These are phyloP conservation scores for Diplodus sargus DNA, from an alignment of 2,797 vertebrate species.

Conservation along the genomic window DNA sequence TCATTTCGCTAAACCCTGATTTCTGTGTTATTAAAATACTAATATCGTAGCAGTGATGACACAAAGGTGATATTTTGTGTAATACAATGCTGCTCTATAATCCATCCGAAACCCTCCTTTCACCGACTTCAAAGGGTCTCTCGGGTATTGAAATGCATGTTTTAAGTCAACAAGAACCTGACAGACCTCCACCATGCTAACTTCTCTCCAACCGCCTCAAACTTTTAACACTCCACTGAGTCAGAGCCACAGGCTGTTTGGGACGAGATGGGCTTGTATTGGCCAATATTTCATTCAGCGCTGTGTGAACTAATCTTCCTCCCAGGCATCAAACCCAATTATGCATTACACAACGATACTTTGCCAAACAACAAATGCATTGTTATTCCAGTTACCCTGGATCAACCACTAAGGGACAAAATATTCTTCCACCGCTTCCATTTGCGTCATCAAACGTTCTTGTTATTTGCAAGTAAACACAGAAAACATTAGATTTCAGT, in stretches of 20 bases:
- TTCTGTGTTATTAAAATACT: not conserved
- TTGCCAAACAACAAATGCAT: constrained; percentile 35
- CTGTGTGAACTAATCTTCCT: constrained; percentile 48
- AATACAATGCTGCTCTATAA: not conserved
- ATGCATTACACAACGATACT: constrained; percentile 51
- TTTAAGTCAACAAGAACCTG: not conserved
- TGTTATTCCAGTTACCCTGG: constrained; percentile 25
- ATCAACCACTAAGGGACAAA: constrained; percentile 13
- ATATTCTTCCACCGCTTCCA: not conserved
- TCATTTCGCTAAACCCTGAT: not conserved
- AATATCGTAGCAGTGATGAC: not conserved
- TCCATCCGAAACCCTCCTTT: not conserved
- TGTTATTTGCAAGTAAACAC: constrained; percentile 1
- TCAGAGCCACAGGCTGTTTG: constrained; percentile 34
- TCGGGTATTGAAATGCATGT: not conserved
- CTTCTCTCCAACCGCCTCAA: not conserved
- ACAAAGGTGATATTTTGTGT: no score
- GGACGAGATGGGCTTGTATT: not conserved
- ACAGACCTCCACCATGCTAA: not conserved
- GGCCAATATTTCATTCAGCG: constrained; percentile 34
- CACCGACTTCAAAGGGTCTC: not conserved
- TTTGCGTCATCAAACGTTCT: not conserved
- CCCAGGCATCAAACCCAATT: constrained; percentile 51
- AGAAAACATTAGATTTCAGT: not conserved
- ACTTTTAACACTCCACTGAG: not conserved